Percentiles rank a stretch among this genome's conserved stretches.
These are phyloP conservation scores for Drosophila suzukii DNA, from an alignment of 1,140 invertebrate genomes.

Conservation along the genomic window DNA sequence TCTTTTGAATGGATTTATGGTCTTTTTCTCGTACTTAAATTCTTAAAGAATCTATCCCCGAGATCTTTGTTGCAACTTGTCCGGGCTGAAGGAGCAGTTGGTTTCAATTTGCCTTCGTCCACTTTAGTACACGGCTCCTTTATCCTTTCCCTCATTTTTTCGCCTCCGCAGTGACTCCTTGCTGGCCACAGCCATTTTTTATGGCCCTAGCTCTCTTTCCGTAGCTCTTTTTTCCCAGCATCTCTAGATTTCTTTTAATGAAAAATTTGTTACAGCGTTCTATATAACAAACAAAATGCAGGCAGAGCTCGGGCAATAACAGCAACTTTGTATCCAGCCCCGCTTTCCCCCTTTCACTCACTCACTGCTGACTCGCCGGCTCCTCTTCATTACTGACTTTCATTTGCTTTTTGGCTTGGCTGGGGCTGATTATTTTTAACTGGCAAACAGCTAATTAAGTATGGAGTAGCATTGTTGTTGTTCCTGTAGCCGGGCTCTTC, in stretches of 20 bases:
- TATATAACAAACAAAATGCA: constrained; percentile 79
- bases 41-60: constrained; percentile 28
- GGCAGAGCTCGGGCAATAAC: constrained; percentile 55
- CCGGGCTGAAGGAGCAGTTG: constrained; percentile 25
- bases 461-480: constrained; percentile 74
- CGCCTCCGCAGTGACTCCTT: constrained; percentile 50
- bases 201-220: constrained; percentile 37
- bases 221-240: constrained; percentile 35
- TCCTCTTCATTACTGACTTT: constrained; percentile 67
- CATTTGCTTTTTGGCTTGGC: constrained; percentile 80
- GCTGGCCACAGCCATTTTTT: constrained; percentile 71
- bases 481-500: constrained; percentile 13
- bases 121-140: constrained; percentile 3
- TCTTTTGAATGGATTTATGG: constrained; percentile 5
- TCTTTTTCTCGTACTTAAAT: constrained; percentile 8
- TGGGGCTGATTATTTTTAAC: constrained; percentile 81
- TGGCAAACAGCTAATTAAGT: constrained; percentile 83
- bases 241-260: constrained; percentile 80
- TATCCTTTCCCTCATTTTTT: constrained; percentile 35
- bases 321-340: constrained; percentile 66
- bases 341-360: background rate
- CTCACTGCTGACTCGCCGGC: background rate
- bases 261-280: constrained; percentile 80
- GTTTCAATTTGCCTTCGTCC: constrained; percentile 34
- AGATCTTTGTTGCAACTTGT: constrained; percentile 21